These are phyloP conservation scores for Palloptera scutellata DNA, from an alignment of 2,888 invertebrate genomes.

Conservation along the genomic window DNA sequence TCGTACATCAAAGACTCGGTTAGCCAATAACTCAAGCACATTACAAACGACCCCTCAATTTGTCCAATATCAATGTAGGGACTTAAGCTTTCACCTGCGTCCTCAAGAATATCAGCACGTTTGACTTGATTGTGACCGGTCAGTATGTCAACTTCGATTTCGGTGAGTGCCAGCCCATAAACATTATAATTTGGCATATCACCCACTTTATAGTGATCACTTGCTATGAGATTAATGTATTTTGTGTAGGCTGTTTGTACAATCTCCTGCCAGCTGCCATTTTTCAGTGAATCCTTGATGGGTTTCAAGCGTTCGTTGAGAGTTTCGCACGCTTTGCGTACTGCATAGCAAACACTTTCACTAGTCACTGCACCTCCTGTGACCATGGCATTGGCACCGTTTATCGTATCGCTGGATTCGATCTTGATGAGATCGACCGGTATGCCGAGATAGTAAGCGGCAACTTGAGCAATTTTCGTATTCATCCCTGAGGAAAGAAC, in stretches of 20 bases:
- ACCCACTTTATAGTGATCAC: conserved; percentile 66
- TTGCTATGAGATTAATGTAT: conserved; percentile 69
- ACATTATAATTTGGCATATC: conserved; percentile 69
- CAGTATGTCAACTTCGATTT: conserved; percentile 80
- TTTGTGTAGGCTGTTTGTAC: conserved; percentile 66
- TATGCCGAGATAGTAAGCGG: conserved; percentile 74
- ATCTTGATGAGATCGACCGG: conserved; percentile 72
- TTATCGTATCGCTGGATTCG: conserved; percentile 71
- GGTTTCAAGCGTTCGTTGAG: conserved; percentile 70
- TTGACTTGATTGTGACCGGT: conserved; percentile 75
- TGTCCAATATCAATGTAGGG: conserved; percentile 77
- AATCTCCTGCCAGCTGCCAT: conserved; percentile 67
- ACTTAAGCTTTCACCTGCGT: conserved; percentile 75
- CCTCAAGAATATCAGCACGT: conserved; percentile 76
- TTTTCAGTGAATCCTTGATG: conserved; percentile 46
- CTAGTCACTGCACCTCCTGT: conserved; percentile 76
- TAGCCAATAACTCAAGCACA: conserved; percentile 79
- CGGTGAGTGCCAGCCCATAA: conserved; percentile 71
- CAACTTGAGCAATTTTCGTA: conserved; percentile 77
- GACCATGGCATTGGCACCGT: conserved; percentile 71
- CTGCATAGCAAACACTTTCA: conserved; percentile 70
- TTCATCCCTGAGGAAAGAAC: conserved; percentile 48
- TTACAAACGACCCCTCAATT: conserved; percentile 79
- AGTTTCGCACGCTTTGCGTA: conserved; percentile 71
- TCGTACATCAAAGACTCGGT: conserved; percentile 74